Base-by-base conservation (phyloP, 2,113 vertebrate genomes). In the Lota lota region DNA sequence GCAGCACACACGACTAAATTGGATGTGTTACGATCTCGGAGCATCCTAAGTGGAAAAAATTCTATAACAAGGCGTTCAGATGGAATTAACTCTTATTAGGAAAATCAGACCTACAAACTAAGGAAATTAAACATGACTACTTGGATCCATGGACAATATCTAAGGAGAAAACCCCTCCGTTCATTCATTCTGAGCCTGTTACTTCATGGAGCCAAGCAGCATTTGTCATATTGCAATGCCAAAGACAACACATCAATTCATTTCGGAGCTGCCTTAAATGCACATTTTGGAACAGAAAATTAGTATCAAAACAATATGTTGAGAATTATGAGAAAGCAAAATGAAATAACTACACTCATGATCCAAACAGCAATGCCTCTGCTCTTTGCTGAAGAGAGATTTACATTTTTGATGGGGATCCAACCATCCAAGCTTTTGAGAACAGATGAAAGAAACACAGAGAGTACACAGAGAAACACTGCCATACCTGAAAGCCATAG, bases 1-100 rank as follows among this genome's bases (percentile, higher is more conserved):
- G 61, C 17, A 65, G 63, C 57, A 22, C 62, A 65, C 53, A 65
- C 47, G 51, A 53, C 62, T 47, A 64, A 64, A 71, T 18, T 64
- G 24, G 21, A 58, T 64, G 62, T 71, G 19, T 18, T 47, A 3
- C 14, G 33, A 71, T 57, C 62, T 15, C 21, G 18, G 50, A 70
- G 69, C 54, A 19, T 64, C 4, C n/a, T 33, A 57, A 22, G 40
- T 65, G 63, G 63, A 10, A 65, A 21, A 65, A 51, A 21, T 12
- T 61, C 60, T 24, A 6, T 6, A 21, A 20, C 7, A 62, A 62
- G 4, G 21, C 4, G 12, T 2, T 11, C 60, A 7, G 22, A 21
- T 12, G 40, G 40, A 50, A 50, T 50, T 50, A 50, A 50, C 40
- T 50, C 40, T 6, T 50, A 50, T 50, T 6, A 6, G 40, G 5